A percentile compares a stretch with the other conserved stretches of the same genome.
phyloP scores from a whole-genome alignment of 1,140 invertebrate genomes.

The Drosophila lacertosa region DNA sequence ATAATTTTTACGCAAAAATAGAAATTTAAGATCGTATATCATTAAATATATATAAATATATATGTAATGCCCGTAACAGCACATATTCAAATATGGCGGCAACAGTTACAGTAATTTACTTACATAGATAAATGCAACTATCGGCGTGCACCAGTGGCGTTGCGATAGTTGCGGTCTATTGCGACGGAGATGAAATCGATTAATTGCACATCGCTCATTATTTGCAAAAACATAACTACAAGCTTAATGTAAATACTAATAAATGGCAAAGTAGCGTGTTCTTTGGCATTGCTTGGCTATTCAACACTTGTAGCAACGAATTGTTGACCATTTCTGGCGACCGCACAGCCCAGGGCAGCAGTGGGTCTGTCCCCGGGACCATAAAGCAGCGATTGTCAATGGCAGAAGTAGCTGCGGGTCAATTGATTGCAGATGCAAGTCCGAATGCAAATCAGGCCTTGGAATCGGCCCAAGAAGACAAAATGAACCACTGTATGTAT shows the following conservation, averaged over 20 bases:
- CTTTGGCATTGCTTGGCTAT: neutral
- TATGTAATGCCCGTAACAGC: neutral
- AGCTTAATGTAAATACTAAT: neutral
- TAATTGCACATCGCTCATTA: constrained; percentile 1
- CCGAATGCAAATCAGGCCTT: neutral
- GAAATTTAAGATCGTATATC: neutral
- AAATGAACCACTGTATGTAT: constrained; percentile 2
- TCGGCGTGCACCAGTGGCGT: neutral
- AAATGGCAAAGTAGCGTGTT: constrained; percentile 1
- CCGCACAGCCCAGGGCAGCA: constrained; percentile 11
- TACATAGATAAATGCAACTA: neutral
- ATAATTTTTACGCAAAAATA: too few relatives aligned
- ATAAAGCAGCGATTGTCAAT: constrained; percentile 9
- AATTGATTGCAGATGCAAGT: neutral
- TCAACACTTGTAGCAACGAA: neutral
- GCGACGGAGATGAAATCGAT: constrained; percentile 8
- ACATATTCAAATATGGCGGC: constrained; percentile 18
- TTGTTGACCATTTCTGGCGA: neutral
- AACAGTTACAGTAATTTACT: neutral
- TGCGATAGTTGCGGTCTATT: constrained; percentile 2
- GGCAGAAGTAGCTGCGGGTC: constrained; percentile 2
- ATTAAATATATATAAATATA: neutral
- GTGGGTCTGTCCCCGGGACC: constrained; percentile 9
- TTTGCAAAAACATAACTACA: constrained; percentile 13
- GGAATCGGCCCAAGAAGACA: neutral